Base-by-base conservation (phyloP, 2,888 invertebrate genomes). In the Argyresthia goedartella region DNA sequence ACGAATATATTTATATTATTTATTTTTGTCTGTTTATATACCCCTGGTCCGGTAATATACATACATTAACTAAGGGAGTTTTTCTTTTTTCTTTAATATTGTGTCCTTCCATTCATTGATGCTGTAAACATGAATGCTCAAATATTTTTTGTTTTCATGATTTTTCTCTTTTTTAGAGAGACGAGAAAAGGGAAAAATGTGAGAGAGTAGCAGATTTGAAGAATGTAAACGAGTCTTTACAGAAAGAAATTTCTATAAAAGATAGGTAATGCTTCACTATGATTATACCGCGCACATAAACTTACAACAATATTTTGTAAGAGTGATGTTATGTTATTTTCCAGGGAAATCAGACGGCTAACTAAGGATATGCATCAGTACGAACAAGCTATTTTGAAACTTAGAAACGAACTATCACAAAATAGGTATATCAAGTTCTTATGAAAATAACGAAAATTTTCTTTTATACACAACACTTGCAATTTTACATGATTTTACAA, bases 301-400 rank as follows among this genome's bases (percentile, higher is more conserved):
- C n/a, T n/a, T n/a, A n/a, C n/a, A n/a, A n/a, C n/a, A n/a, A n/a
- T n/a, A n/a, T 25, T 25, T 25, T 25, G 3, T 10, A 15, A 39
- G 4, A 46, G 8, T 46, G 13, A 13, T 44, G 35, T n/a, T 25
- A 15, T 8, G 15, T 51, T n/a, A 39, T 42, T 39, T 59, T 57
- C n/a, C 61, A 82, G 82, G 54, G 81, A 82, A 58, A 76, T 82
- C 54, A 65, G 71, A 54, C 67, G 73, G 54, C 59, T 84, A 42
- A 73, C 66, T 52, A 79, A 73, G 51, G 78, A 80, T 4, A 57
- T 67, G 0, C 74, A 78, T 46, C 66, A 75, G 34, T 71, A 73
- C 52, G 80, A 82, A 49, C 73, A 77, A 52, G 69, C 70, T 0
- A 68, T 80, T 25, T 55, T 65, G 49, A 67, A 66, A 49, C 54